phyloP scores from a whole-genome alignment of 1,140 invertebrate genomes.

The Oscheius sp. region DNA sequence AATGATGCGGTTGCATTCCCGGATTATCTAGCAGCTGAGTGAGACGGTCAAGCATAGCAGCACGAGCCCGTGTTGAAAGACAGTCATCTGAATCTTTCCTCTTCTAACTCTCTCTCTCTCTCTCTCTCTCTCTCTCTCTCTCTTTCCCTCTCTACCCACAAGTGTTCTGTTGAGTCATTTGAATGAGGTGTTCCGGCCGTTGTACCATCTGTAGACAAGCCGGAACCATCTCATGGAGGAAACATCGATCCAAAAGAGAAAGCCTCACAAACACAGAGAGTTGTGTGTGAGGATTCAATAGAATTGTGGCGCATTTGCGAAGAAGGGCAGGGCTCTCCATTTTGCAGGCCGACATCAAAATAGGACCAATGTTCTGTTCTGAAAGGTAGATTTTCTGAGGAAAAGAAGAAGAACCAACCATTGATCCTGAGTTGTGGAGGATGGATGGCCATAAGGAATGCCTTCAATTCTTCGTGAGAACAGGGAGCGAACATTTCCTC shows the following conservation, averaged over 20 bases:
- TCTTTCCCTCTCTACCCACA: conserved; percentile 44
- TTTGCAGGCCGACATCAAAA: conserved; percentile 60
- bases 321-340: conserved; percentile 59
- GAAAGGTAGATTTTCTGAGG: conserved; percentile 8
- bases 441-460: conserved; percentile 60
- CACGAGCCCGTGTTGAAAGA: conserved; percentile 51
- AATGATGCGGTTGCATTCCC: conserved; percentile 44
- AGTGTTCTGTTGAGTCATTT: conserved; percentile 60
- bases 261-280: conserved; percentile 58
- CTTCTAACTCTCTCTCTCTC: too few relatives aligned
- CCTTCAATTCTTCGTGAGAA: conserved; percentile 59
- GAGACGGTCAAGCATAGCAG: conserved; percentile 56
- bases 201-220: conserved; percentile 55
- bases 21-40: conserved; percentile 46
- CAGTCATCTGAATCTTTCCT: conserved; percentile 53
- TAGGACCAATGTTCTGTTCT: conserved; percentile 59
- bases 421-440: conserved; percentile 58
- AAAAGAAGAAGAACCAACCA: conserved; percentile 30
- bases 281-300: conserved; percentile 53
- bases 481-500: conserved; percentile 60
- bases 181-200: conserved; percentile 53
- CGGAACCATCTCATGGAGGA: conserved; percentile 55
- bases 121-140: neutral
- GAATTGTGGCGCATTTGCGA: conserved; percentile 53
- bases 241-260: conserved; percentile 57